Conservation (phyloP, 2,113 vertebrate species). For the Cebus imitator region DNA sequence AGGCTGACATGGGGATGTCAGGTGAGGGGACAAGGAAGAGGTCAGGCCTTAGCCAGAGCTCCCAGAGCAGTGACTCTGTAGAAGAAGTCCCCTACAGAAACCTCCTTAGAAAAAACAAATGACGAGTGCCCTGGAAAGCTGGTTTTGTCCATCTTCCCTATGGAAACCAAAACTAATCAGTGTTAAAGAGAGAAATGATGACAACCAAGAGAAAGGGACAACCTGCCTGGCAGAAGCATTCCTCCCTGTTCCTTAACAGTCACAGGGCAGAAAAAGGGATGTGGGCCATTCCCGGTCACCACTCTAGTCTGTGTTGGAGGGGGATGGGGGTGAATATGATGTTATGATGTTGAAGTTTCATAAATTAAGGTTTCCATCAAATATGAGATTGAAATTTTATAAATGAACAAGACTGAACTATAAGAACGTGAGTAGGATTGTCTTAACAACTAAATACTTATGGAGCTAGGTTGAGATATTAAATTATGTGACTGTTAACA, state of each 20-base stretch:
- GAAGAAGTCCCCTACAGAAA: not conserved
- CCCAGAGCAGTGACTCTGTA: fast-evolving
- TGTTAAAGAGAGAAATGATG: not conserved
- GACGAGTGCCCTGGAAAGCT: not conserved
- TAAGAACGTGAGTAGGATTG: not conserved
- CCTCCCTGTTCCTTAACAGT: not conserved
- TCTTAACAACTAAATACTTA: not conserved
- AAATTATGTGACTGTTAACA: not conserved
- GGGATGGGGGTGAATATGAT: too few species aligned
- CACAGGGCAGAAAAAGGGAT: not conserved
- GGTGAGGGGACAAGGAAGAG: not conserved
- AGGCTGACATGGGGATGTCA: not conserved
- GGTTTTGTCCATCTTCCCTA: not conserved
- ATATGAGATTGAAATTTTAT: not conserved
- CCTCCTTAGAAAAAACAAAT: not conserved
- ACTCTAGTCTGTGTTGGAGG: not conserved
- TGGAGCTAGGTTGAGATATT: not conserved
- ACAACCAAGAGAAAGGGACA: not conserved
- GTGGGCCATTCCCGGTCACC: not conserved
- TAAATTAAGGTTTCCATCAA: not conserved
- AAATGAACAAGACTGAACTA: not conserved
- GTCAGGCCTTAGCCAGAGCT: not conserved
- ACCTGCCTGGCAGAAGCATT: not conserved
- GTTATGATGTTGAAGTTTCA: not conserved
- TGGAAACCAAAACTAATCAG: not conserved